These are phyloP conservation scores for Entomobrya multifasciata DNA, from an alignment of 2,888 invertebrate species.

Conservation along the genomic window DNA sequence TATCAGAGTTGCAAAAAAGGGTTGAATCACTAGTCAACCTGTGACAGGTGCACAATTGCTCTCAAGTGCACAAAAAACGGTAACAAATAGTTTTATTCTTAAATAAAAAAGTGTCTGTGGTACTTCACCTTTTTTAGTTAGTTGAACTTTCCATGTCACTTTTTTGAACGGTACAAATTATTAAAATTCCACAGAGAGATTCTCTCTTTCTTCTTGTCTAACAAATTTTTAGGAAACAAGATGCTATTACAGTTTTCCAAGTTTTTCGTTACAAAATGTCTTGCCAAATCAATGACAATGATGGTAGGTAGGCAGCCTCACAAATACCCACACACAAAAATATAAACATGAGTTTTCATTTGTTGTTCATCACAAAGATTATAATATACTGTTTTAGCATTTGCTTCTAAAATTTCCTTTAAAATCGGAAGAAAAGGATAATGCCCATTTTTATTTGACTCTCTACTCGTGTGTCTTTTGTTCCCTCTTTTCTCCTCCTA, in stretches of 20 bases:
- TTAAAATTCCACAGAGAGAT: conserved; percentile 47
- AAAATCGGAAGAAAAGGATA: conserved; percentile 36
- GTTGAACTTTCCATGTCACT: background rate
- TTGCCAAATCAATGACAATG: no score
- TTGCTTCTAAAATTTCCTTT: background rate
- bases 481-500: conserved; percentile 1
- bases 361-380: conserved; percentile 54
- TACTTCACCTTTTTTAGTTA: background rate
- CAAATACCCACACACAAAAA: background rate
- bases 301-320: no score
- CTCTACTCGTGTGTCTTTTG: background rate
- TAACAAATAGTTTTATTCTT: no score
- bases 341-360: conserved; percentile 38
- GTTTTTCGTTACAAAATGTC: background rate
- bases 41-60: conserved; percentile 40
- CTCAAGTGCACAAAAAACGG: no score
- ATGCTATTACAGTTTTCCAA: background rate
- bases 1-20: background rate
- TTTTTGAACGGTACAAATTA: conserved; percentile 12
- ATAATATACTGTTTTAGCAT: background rate
- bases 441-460: background rate
- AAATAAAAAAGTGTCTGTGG: background rate
- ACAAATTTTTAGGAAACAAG: background rate
- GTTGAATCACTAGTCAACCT: conserved; percentile 21
- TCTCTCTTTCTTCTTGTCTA: background rate